Evolutionary conservation across 1,140 invertebrate species (phyloP), one percentile per base, ranked within the genome.

Genomic region (Brachystomella parvula): DNA sequence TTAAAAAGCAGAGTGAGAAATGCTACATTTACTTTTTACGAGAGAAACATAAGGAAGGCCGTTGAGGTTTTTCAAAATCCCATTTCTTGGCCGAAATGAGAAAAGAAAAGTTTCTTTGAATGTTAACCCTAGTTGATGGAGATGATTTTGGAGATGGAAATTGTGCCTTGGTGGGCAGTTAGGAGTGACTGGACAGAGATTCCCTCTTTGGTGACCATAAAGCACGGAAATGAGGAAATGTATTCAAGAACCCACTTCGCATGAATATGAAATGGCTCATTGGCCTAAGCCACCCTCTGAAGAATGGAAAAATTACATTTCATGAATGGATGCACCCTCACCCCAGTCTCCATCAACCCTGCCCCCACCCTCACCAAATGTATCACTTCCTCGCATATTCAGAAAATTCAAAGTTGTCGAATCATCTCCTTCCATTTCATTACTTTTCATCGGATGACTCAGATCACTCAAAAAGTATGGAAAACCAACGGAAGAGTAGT

Each of bases 21-120:
- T 53, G 49, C 12, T 53, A 12, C 49, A 53, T 53, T 53, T 53
- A 6, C 24, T 53, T 53, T 17, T 24, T 15, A 19, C 35, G 6
- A 9, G 35, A 39, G 35, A 39, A 6, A 39, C 35, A n/a, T 39
- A 6, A 39, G 35, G 19, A 6, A 39, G 35, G 9, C 24, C 49
- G 49, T 53, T 53, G 49, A 15, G 49, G 15, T 53, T 26, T 24
- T 53, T 53, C 49, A 53, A 53, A 53, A 53, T 53, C 49, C 9
- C 49, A 53, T 53, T 53, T 15, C 24, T 24, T 24, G 12, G 9
- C 49, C 15, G 12, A 15, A 26, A 19, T 15, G 49, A 53, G 49
- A 12, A 6, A 9, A 19, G 35, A 26, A 24, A 53, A 53, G 49
- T 53, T 53, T 53, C n/a, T n/a, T 9, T 53, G 15, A 53, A 24